These are phyloP conservation scores for Diuraphis noxia DNA, from an alignment of 1,140 invertebrate genomes.

Conservation along the genomic window DNA sequence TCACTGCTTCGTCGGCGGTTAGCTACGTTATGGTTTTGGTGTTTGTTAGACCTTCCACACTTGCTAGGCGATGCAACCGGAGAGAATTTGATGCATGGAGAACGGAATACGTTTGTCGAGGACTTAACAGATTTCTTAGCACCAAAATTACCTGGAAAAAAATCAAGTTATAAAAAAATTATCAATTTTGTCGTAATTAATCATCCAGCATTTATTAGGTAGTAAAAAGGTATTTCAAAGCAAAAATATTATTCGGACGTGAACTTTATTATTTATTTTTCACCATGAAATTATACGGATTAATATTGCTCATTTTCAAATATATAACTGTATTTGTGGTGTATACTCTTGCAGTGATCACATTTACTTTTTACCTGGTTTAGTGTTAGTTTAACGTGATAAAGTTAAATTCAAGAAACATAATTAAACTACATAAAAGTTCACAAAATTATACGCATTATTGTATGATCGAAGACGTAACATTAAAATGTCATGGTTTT, in stretches of 20 bases:
- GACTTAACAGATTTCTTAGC: conserved; percentile 26
- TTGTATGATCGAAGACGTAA: too few species aligned
- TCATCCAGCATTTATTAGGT: neutral
- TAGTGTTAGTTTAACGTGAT: neutral
- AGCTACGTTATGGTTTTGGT: conserved; percentile 6
- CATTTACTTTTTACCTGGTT: too few species aligned
- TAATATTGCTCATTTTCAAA: neutral
- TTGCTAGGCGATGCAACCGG: conserved; percentile 5
- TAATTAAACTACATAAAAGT: neutral
- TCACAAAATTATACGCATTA: neutral
- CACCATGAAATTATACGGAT: neutral
- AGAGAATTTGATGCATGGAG: conserved; percentile 28
- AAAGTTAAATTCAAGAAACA: neutral
- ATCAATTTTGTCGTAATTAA: neutral
- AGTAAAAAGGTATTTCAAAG: neutral
- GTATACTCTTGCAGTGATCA: neutral
- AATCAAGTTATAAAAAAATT: neutral
- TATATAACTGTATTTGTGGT: neutral
- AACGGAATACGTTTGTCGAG: conserved; percentile 31
- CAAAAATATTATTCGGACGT: neutral
- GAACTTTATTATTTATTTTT: neutral
- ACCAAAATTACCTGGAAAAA: conserved; percentile 33
- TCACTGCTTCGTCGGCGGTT: conserved; percentile 16
- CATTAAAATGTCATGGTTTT: neutral
- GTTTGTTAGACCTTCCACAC: conserved; percentile 7